Percentiles rank a stretch among this genome's conserved stretches.
Conservation (phyloP, 1,140 invertebrate species). For the Conopomorpha cramerella region DNA sequence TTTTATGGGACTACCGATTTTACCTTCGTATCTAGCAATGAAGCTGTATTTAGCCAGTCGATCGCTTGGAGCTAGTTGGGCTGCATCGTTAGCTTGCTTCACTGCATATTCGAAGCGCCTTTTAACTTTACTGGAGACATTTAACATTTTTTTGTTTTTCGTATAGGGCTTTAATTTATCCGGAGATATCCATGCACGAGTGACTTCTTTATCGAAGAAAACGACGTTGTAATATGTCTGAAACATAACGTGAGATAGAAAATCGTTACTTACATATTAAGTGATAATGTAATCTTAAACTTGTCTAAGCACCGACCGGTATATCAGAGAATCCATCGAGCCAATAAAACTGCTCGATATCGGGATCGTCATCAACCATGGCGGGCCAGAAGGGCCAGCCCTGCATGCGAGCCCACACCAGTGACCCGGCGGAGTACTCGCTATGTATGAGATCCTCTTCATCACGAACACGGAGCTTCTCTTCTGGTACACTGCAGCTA, state of each 20-base stretch:
- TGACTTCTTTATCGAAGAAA: slow-evolving; percentile 63
- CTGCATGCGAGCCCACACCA: slow-evolving; percentile 66
- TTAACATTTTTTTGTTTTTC: slow-evolving; percentile 22
- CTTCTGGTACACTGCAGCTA: slow-evolving; percentile 60
- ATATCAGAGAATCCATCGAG: slow-evolving; percentile 51
- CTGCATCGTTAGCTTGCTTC: slow-evolving; percentile 36
- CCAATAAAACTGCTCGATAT: slow-evolving; percentile 65
- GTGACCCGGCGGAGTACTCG: slow-evolving; percentile 63
- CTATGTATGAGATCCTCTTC: slow-evolving; percentile 62
- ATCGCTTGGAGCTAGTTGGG: slow-evolving; percentile 22
- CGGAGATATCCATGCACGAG: slow-evolving; percentile 59
- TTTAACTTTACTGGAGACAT: slow-evolving; percentile 16
- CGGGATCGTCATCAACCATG: slow-evolving; percentile 73
- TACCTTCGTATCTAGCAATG: slow-evolving; percentile 35
- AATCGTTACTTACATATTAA: slow-evolving; percentile 4
- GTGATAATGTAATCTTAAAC: slow-evolving; percentile 1
- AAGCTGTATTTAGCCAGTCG: slow-evolving; percentile 54
- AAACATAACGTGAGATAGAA: too few species aligned
- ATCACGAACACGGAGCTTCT: slow-evolving; percentile 27
- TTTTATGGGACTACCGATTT: slow-evolving; percentile 24
- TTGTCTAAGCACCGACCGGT: slow-evolving; percentile 41
- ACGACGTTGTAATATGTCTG: slow-evolving; percentile 68
- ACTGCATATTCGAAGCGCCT: slow-evolving; percentile 28
- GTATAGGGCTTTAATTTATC: slow-evolving; percentile 41
- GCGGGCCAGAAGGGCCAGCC: slow-evolving; percentile 76